Evolutionary conservation across 2,888 invertebrate species (phyloP), one percentile per base, ranked within the genome.

Genomic region (Leptodirus hochenwartii): DNA sequence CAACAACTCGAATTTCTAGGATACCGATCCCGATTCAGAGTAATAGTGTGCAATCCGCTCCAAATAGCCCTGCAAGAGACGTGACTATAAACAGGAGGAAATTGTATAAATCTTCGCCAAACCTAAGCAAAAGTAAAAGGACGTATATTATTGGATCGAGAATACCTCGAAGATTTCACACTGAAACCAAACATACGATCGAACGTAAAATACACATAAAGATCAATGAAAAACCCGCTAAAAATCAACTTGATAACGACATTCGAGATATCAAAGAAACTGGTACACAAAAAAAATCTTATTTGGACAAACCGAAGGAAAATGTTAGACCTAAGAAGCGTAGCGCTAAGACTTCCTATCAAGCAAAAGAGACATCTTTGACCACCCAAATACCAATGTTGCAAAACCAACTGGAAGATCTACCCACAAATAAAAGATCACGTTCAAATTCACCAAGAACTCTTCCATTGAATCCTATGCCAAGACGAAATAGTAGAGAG

Each of bases 21-120:
- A 57, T 56, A 38, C 43, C 53, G 37, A 64, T 65, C 33, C 65
- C 65, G 1, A 42, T 64, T 11, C 57, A 60, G 2, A 47, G 47
- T 32, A 50, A 54, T 42, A 52, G 55, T 2, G 39, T 39, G 8
- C 39, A 38, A 23, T 44, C 45, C n/a, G 42, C 37, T 32, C 45
- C 46, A 6, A 45, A 41, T 5, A 46, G 50, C 33, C 58, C 56
- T 24, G 50, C 54, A n/a, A 59, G 54, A 41, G 58, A 53, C n/a
- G n/a, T n/a, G 33, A 49, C 50, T 3, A 15, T 34, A 3, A 42
- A 39, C 8, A 40, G 47, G 5, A 50, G 34, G 5, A 42, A 43
- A 37, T 31, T 48, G 11, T 47, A 47, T 34, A 45, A 45, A 33
- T 53, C 53, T 5, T 45, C 50, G 12, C 54, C 54, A 8, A 47